Evolutionary conservation across 2,888 invertebrate genomes (phyloP).

Genomic region (Campaea margaritaria): DNA sequence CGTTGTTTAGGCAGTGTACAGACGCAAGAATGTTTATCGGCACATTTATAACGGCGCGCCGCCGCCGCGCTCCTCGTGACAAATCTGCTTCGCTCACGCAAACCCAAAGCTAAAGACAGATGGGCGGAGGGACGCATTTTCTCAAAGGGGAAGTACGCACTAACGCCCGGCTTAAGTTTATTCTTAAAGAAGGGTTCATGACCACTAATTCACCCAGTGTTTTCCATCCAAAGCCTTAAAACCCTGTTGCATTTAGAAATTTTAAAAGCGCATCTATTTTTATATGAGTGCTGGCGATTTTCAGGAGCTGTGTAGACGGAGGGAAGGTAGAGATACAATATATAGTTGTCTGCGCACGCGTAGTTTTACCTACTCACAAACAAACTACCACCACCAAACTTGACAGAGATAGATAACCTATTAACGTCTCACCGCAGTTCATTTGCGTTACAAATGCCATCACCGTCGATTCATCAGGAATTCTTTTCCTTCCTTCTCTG

Average conservation of each 20-base stretch:
- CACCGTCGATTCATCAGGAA: conserved; percentile 3
- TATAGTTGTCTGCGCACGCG: too few relatives aligned
- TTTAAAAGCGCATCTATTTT: too few relatives aligned
- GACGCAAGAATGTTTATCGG: conserved; percentile 47
- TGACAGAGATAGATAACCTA: too few relatives aligned
- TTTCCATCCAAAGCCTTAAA: too few relatives aligned
- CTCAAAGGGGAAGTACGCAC: conserved; percentile 14
- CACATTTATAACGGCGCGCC: conserved; percentile 51
- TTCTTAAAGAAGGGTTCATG: background rate
- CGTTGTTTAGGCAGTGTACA: conserved; percentile 38
- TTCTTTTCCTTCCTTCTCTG: conserved; percentile 6
- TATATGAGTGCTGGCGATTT: too few relatives aligned
- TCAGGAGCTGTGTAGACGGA: too few relatives aligned
- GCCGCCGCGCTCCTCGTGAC: conserved; percentile 53
- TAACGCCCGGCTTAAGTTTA: conserved; percentile 8
- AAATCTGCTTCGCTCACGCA: conserved; percentile 54
- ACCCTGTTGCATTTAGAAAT: too few relatives aligned
- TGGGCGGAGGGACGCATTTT: conserved; percentile 21
- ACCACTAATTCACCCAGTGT: background rate
- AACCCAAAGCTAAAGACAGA: conserved; percentile 38
- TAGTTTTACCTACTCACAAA: too few relatives aligned
- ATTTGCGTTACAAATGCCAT: too few relatives aligned
- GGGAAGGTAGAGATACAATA: too few relatives aligned
- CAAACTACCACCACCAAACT: too few relatives aligned
- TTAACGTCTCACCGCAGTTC: too few relatives aligned